phyloP scores from a whole-genome alignment of 2,113 vertebrate genomes.

The Lagenorhynchus albirostris region DNA sequence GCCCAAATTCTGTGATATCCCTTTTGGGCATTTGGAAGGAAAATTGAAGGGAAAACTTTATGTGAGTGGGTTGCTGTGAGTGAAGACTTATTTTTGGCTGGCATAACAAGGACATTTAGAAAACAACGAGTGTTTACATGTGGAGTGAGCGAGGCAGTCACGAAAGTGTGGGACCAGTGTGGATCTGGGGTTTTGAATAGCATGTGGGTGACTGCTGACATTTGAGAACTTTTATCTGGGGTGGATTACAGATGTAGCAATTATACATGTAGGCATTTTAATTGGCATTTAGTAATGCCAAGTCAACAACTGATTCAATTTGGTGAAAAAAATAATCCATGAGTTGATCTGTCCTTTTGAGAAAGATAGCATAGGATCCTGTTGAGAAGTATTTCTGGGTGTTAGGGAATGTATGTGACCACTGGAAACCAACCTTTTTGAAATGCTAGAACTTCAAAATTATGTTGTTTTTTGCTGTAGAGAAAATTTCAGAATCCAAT shows the following conservation, averaged over 20 bases:
- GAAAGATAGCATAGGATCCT: neutral
- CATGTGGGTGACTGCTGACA: constrained; percentile 39
- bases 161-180: constrained; percentile 38
- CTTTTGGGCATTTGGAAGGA: neutral
- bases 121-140: constrained; percentile 49
- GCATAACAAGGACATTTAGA: constrained; percentile 43
- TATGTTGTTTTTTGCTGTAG: neutral
- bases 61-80: constrained; percentile 38
- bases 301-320: neutral
- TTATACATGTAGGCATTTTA: constrained; percentile 7
- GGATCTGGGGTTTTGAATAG: constrained; percentile 24
- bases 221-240: constrained; percentile 44
- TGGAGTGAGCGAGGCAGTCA: constrained; percentile 9
- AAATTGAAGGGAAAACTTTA: constrained; percentile 16
- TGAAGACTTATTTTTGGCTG: constrained; percentile 54
- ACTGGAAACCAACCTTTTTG: neutral
- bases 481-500: neutral
- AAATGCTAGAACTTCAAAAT: neutral
- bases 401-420: neutral
- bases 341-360: neutral
- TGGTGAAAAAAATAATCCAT: neutral
- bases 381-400: neutral
- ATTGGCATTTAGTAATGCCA: constrained; percentile 19
- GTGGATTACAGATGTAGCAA: neutral
- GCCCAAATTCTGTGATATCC: neutral